Conservation (phyloP, 2,113 vertebrate genomes). For the Steatornis caripensis region DNA sequence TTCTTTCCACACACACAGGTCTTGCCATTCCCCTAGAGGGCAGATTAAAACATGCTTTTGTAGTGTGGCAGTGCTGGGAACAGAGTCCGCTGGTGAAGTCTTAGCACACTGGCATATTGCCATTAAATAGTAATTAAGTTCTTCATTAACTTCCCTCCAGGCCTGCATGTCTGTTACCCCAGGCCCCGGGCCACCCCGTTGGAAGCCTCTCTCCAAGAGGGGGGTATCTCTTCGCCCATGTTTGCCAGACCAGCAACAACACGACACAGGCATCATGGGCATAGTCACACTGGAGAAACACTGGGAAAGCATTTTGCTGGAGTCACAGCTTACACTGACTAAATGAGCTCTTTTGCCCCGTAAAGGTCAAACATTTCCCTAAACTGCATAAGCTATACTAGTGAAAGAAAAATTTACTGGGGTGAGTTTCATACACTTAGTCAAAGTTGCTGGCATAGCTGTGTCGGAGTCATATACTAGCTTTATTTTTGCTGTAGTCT, state of each 20-base stretch:
- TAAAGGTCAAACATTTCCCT: neutral
- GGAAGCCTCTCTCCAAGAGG: neutral
- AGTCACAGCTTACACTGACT: neutral
- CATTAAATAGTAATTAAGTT: neutral
- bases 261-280: too few species aligned
- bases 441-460: neutral
- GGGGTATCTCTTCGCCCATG: neutral
- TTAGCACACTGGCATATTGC: neutral
- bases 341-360: fast-evolving
- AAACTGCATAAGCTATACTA: neutral
- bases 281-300: neutral
- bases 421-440: neutral
- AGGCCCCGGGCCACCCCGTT: neutral
- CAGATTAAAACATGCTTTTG: neutral
- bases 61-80: neutral
- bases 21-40: neutral
- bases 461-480: neutral
- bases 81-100: neutral
- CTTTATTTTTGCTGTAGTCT: neutral
- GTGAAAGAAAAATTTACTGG: neutral
- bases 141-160: neutral
- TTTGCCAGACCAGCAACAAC: neutral
- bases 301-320: neutral
- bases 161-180: neutral
- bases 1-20: neutral